Base-by-base conservation (phyloP, 2,888 invertebrate species). In the Acrobasis consociella region DNA sequence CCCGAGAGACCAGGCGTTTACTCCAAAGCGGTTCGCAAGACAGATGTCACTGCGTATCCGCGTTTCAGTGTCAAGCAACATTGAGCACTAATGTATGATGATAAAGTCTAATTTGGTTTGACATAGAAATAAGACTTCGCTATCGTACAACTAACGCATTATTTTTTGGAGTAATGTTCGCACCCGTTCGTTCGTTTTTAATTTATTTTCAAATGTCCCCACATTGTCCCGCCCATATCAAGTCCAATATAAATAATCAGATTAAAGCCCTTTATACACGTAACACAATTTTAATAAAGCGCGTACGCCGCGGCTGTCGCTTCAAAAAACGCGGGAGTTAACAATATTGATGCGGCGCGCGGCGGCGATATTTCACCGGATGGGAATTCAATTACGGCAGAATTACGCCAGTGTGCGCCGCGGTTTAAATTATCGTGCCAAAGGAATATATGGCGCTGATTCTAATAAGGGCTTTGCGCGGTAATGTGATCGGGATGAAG, bases 361-460 rank as follows among this genome's bases (percentile, higher is more conserved):
- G 53, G 16, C 51, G 53, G 38, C 53, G 17, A 63, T 61, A 58
- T 61, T 49, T 64, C 58, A 66, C 53, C 49, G 58, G 58, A 62
- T 62, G 64, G 62, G 60, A 64, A 66, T 66, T 66, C 66, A 64
- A 66, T 66, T 64, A 66, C 64, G 55, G 38, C 17, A 31, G 51
- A 65, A 65, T 65, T 65, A 65, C 65, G 63, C 31, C 31, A 52
- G 51, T 53, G 46, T 39, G 39, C 49, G 58, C 42, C 37, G 59
- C 63, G 65, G 59, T 52, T 65, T 65, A 62, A 65, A 63, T 60
- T 62, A 65, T 65, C 52, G 62, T 60, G 39, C 38, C 10, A 16
- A 5, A 39, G 38, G 31, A 42, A 60, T 55, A 56, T 62, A 56
- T 60, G 39, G 46, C 59, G 53, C 37, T 52, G 55, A 53, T 55